A percentile compares a stretch with the other conserved stretches of the same genome.
Conservation (phyloP, 2,113 vertebrate species). For the Hiodon alosoides region DNA sequence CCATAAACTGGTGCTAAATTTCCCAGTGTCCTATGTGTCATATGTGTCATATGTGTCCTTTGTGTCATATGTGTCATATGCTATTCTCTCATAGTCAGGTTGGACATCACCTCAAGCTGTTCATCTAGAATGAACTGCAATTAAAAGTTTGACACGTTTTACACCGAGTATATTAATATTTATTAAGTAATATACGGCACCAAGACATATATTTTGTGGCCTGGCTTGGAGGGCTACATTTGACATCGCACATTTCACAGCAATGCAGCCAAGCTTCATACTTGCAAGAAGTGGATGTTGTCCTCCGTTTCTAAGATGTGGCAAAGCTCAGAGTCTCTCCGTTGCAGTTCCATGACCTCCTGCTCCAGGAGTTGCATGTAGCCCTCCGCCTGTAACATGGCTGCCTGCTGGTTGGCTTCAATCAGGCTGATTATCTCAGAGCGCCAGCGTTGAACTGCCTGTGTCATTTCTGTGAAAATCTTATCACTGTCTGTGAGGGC, state of each 20-base stretch:
- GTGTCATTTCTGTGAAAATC: slow-evolving; percentile 66
- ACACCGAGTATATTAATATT: no score
- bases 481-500: slow-evolving; percentile 63
- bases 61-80: no score
- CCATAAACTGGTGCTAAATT: no score
- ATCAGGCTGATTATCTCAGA: slow-evolving; percentile 64
- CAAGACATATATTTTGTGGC: no score
- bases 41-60: no score
- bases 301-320: slow-evolving; percentile 68
- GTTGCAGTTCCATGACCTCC: slow-evolving; percentile 65
- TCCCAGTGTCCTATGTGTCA: no score
- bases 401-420: slow-evolving; percentile 60
- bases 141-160: no score
- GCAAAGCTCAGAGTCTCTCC: slow-evolving; percentile 55
- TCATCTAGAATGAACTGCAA: no score
- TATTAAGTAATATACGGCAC: no score
- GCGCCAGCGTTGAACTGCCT: slow-evolving; percentile 66
- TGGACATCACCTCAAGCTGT: no score
- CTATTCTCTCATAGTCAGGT: no score
- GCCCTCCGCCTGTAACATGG: slow-evolving; percentile 62
- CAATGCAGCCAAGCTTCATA: slow-evolving; percentile 19
- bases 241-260: background rate
- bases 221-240: no score
- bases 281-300: slow-evolving; percentile 70
- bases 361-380: slow-evolving; percentile 64